Base-by-base conservation (phyloP, 2,797 vertebrate species). In the Aphelocoma californica region DNA sequence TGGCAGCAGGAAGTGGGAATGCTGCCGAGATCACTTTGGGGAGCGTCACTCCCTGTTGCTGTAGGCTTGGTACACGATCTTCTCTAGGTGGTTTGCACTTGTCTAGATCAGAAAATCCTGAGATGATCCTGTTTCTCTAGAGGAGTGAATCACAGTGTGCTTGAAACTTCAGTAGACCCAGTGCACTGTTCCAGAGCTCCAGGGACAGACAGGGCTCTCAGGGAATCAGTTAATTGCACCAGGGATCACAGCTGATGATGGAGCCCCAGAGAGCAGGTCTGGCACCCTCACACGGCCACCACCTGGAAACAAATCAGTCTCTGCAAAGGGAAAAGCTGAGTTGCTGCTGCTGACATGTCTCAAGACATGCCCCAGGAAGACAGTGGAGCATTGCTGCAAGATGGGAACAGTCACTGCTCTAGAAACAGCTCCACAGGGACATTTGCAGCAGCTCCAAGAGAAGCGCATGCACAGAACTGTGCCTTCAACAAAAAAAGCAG, bases 311-410 rank as follows among this genome's bases (percentile, higher is more conserved):
- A 25, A 57, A 28, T 3, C 60, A 7, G 40, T 11, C 57, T 69
- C 77, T 74, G 57, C n/a, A 4, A 6, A 70, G 29, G 70, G 70
- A n/a, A 56, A 47, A 11, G 14, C 72, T 53, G 73, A 50, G 61
- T 71, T 70, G 47, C 74, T 75, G 32, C 81, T 40, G 90, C 74
- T 71, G 70, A 0, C 16, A 1, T 2, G 12, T 26, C 79, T 67
- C 48, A 26, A 14, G 34, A 21, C 8, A 1, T 2, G 24, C 16
- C 57, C 48, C 25, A 20, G 71, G 56, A 80, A 58, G 44, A 45
- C 6, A 57, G 58, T 6, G 12, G 12, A 18, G 31, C 0, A 0
- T 32, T 42, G 21, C 60, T 62, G 36, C 15, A 44, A 20, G 66
- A 5, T 14, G 51, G 56, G 3, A 61, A 54, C 48, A 15, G 47